These are phyloP conservation scores for Pantelozetes paolii DNA, from an alignment of 2,888 invertebrate species.

Conservation along the genomic window DNA sequence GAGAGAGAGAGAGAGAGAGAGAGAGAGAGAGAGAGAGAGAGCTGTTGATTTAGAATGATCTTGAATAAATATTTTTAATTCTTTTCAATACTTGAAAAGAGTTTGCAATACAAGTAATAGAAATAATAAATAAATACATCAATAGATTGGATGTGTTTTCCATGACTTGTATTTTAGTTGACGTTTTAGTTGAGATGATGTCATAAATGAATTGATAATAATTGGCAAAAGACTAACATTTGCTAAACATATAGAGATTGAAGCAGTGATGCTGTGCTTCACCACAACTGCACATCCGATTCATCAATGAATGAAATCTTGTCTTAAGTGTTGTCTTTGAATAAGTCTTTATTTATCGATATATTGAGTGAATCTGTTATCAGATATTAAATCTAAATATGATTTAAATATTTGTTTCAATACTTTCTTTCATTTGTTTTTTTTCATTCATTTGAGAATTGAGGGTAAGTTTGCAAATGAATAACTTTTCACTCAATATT, in stretches of 20 bases:
- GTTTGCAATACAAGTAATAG: no score
- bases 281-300: background rate
- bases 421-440: background rate
- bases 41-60: no score
- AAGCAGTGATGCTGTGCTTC: slow-evolving; percentile 20
- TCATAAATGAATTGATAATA: background rate
- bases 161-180: slow-evolving; percentile 27
- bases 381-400: background rate
- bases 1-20: no score
- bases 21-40: no score
- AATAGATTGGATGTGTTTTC: slow-evolving; percentile 24
- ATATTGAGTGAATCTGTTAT: background rate
- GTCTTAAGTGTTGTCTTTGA: background rate
- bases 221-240: slow-evolving; percentile 13
- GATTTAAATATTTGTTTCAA: background rate
- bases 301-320: slow-evolving; percentile 18
- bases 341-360: background rate
- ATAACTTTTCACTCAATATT: background rate
- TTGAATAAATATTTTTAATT: no score
- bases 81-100: no score
- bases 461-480: background rate
- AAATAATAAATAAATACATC: no score
- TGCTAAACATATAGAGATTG: background rate
- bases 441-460: background rate
- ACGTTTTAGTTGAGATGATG: slow-evolving; percentile 23